Conservation (phyloP, 1,140 invertebrate species). For the Oryctes rhinoceros region DNA sequence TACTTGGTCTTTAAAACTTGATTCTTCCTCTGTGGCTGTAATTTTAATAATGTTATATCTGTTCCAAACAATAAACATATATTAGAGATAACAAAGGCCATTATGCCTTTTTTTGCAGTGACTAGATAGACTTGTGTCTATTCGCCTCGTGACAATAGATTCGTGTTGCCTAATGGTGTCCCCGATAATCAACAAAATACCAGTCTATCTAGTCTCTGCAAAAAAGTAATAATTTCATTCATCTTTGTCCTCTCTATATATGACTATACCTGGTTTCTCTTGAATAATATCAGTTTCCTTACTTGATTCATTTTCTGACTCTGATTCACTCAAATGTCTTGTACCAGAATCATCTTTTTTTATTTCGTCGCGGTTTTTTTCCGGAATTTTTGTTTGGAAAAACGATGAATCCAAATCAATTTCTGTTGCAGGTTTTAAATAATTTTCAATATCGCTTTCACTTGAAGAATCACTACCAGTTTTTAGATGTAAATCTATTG, state of each 20-base stretch:
- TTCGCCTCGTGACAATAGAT: too few relatives aligned
- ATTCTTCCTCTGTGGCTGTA: conserved; percentile 31
- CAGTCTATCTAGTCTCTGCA: too few relatives aligned
- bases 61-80: not conserved
- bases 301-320: conserved; percentile 56
- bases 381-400: conserved; percentile 50
- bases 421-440: conserved; percentile 60
- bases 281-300: conserved; percentile 56
- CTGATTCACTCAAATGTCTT: conserved; percentile 54
- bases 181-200: too few relatives aligned
- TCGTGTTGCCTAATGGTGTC: too few relatives aligned
- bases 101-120: too few relatives aligned
- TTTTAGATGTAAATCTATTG: not conserved
- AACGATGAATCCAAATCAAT: conserved; percentile 62
- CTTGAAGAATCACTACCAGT: conserved; percentile 49
- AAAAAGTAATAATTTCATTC: too few relatives aligned
- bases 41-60: not conserved
- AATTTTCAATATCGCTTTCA: conserved; percentile 64
- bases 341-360: conserved; percentile 53
- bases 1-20: conserved; percentile 57
- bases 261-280: conserved; percentile 7
- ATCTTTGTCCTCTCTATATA: too few relatives aligned
- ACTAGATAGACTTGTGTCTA: too few relatives aligned
- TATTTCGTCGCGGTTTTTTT: conserved; percentile 55
- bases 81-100: too few relatives aligned